A percentile compares a stretch with the other conserved stretches of the same genome.
These are phyloP conservation scores for Oxycera nigricornis DNA, from an alignment of 2,888 invertebrate species.

Conservation along the genomic window DNA sequence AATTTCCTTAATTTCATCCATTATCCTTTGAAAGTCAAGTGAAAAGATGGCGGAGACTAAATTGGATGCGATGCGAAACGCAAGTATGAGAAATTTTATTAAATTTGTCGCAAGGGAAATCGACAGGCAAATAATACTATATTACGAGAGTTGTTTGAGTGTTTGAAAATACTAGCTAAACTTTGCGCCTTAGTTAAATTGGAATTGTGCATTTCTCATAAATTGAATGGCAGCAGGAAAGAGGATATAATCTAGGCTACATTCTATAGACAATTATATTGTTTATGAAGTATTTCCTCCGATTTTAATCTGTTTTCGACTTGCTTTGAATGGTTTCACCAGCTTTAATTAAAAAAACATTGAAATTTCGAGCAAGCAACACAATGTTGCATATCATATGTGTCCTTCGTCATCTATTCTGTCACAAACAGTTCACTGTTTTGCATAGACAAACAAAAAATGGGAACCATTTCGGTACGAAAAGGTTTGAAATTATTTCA, in stretches of 20 bases:
- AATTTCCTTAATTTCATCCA: conserved; percentile 1
- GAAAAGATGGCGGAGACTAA: not conserved
- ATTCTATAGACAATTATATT: no score
- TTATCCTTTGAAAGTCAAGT: not conserved
- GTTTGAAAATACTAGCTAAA: not conserved
- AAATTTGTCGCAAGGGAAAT: not conserved
- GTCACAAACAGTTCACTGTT: not conserved
- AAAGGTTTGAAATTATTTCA: not conserved
- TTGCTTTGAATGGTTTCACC: no score
- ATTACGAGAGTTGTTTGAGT: not conserved
- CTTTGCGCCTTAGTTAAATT: not conserved
- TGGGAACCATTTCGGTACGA: not conserved
- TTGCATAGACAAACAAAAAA: not conserved
- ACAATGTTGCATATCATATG: not conserved
- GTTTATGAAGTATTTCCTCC: not conserved
- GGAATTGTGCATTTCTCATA: no score
- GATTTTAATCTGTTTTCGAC: not conserved
- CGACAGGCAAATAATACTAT: not conserved
- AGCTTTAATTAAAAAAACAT: no score
- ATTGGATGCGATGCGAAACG: not conserved
- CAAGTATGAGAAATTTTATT: not conserved
- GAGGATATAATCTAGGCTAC: no score
- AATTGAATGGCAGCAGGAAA: no score
- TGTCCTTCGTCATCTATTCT: not conserved
- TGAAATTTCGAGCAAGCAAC: not conserved